Evolutionary conservation across 2,888 invertebrate genomes (phyloP).

Genomic region (Synanthedon myopaeformis): DNA sequence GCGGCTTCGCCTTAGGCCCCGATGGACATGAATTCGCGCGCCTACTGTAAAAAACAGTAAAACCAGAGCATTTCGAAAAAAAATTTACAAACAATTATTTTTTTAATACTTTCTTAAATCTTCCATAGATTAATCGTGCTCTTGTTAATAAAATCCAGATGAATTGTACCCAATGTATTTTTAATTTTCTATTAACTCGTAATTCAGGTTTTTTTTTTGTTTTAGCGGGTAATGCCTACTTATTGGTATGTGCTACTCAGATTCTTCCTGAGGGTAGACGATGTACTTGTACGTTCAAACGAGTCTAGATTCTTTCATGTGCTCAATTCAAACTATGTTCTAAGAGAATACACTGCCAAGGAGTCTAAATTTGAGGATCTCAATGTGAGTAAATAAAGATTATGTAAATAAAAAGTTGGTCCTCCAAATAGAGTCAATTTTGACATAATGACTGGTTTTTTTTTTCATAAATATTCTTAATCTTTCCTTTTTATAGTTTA

Average conservation of each 20-base stretch:
- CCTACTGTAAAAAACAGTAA: no score
- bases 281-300: conserved; percentile 87
- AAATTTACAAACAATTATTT: background rate
- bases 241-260: conserved; percentile 91
- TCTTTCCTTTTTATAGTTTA: background rate
- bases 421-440: no score
- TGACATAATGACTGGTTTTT: no score
- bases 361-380: conserved; percentile 80
- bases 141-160: no score
- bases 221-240: conserved; percentile 94
- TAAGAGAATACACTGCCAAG: conserved; percentile 85
- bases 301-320: conserved; percentile 91
- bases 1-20: no score
- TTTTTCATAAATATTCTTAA: background rate
- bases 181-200: background rate
- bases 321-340: conserved; percentile 79
- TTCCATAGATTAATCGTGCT: no score
- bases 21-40: no score
- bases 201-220: conserved; percentile 2
- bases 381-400: conserved; percentile 53
- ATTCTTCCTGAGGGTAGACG: conserved; percentile 94
- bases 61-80: no score
- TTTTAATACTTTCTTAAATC: no score
- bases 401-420: conserved; percentile 47
- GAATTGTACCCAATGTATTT: background rate